Base-by-base conservation (phyloP, 2,113 vertebrate genomes). In the Hylia prasina region DNA sequence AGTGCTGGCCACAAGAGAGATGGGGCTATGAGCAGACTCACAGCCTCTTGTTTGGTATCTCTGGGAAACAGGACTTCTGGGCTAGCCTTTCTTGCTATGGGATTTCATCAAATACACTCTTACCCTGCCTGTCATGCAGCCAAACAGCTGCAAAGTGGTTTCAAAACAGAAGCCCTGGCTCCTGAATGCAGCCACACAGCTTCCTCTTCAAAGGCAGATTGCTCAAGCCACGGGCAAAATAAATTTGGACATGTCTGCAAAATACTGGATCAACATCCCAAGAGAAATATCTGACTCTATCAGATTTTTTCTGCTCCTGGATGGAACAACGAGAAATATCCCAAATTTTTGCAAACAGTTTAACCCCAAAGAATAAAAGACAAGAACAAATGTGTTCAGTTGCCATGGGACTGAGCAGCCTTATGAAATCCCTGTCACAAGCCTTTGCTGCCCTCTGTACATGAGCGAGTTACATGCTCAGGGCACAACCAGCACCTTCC, bases 391-490 rank as follows among this genome's bases (percentile, higher is more conserved):
- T 19, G 44, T 53, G 72, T 48, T 86, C 69, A 39, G 51, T 33
- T 60, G 78, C 44, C 24, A 23, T 5, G 28, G 79, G 66, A 50
- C 33, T 51, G 82, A 88, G 53, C 27, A 81, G 88, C 82, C 81
- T 39, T 42, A 65, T 75, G 82, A 86, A 94, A 92, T 68, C 68
- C 18, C 40, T 92, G n/a, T 48, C 82, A 63, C 1, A 33, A 83
- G 64, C 27, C 86, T 96, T 92, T 96, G 85, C 93, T 97, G 93
- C 94, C 82, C 93, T 93, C 96, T 96, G 94, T 64, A 86, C 85
- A 90, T 35, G 82, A 37, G 33, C 0, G 14, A 93, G 85, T 66
- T 94, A 48, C 64, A 68, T 20, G 42, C 82, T 83, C 47, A 31
- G 69, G 18, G 58, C 75, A 51, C 15, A 54, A n/a, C 40, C 50